phyloP scores from a whole-genome alignment of 2,797 vertebrate genomes.

The Tenualosa thibaudeaui region DNA sequence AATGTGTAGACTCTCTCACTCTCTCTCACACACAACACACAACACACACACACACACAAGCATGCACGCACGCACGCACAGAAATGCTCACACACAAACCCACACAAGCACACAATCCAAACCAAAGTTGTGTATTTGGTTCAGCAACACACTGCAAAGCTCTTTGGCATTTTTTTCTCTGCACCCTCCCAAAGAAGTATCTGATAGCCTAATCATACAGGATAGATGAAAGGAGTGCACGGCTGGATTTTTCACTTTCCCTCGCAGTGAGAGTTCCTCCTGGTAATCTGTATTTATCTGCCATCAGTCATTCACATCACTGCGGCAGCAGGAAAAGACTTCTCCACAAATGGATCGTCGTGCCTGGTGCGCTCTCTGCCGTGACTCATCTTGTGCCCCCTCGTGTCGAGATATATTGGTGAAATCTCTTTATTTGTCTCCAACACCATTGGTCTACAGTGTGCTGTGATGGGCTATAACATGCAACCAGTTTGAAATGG shows the following conservation, averaged over 20 bases:
- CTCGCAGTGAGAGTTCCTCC: constrained; percentile 40
- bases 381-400: constrained; percentile 48
- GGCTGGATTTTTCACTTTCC: constrained; percentile 46
- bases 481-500: constrained; percentile 37
- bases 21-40: not conserved
- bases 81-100: not conserved
- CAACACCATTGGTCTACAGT: constrained; percentile 28
- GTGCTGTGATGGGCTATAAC: constrained; percentile 16
- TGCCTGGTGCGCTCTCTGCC: constrained; percentile 39
- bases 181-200: constrained; percentile 6
- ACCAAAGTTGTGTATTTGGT: not conserved
- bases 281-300: constrained; percentile 52
- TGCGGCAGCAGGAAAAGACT: constrained; percentile 43
- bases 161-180: not conserved
- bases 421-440: constrained; percentile 50
- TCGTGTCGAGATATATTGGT: constrained; percentile 41
- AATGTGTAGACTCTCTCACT: no score
- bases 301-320: constrained; percentile 55
- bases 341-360: constrained; percentile 46
- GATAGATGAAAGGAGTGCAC: constrained; percentile 22
- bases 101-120: not conserved
- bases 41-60: not conserved
- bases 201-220: constrained; percentile 26
- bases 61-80: not conserved
- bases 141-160: not conserved